Conservation (phyloP, 2,888 invertebrate genomes). For the Noctua comes region DNA sequence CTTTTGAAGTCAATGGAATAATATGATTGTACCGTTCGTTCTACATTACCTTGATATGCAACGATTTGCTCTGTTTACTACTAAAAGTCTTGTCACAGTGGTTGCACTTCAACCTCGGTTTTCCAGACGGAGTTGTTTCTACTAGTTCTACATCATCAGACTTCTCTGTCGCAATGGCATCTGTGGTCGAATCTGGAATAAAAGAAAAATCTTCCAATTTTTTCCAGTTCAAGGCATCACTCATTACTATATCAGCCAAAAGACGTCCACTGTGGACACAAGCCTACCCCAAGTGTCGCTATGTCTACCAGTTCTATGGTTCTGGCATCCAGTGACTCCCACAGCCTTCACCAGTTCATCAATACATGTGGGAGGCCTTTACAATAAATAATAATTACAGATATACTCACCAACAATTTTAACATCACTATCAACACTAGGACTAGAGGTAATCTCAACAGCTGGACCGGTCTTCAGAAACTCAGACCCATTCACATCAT, state of each 20-base stretch:
- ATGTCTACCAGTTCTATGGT: not conserved
- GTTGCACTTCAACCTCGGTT: slow-evolving; percentile 85
- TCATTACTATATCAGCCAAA: not conserved
- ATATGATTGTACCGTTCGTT: not conserved
- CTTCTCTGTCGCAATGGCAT: slow-evolving; percentile 36
- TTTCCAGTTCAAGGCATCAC: not conserved
- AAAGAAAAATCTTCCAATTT: not conserved
- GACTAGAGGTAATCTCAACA: slow-evolving; percentile 46
- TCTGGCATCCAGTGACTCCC: not conserved
- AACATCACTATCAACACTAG: slow-evolving; percentile 51
- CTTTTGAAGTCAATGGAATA: not conserved
- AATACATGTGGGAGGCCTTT: not conserved
- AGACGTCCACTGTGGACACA: not conserved
- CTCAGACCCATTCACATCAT: slow-evolving; percentile 1
- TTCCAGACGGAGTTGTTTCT: slow-evolving; percentile 61
- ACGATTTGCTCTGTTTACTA: slow-evolving; percentile 90
- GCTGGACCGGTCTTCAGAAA: slow-evolving; percentile 20
- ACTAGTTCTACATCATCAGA: slow-evolving; percentile 51
- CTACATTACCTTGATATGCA: slow-evolving; percentile 87
- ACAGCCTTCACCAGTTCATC: not conserved
- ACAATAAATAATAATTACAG: not conserved
- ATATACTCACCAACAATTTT: slow-evolving; percentile 55
- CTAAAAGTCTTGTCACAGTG: slow-evolving; percentile 91
- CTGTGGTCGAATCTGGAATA: slow-evolving; percentile 47
- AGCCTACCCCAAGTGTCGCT: not conserved